Percentiles rank a stretch among this genome's conserved stretches.
phyloP scores from a whole-genome alignment of 2,113 vertebrate species.

The Lichenostomus cassidix region DNA sequence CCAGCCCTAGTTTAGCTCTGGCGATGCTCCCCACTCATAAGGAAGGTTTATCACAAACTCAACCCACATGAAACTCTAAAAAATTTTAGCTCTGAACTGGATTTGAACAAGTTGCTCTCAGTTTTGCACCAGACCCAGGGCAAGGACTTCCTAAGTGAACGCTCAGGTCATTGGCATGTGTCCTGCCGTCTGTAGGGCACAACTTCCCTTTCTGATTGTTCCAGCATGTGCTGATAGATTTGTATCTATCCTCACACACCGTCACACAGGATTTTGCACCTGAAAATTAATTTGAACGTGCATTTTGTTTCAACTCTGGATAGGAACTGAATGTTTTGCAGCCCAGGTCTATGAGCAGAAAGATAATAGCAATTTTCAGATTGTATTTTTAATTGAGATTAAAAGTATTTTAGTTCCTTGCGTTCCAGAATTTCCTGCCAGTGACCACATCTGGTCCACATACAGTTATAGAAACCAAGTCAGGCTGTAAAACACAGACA shows the following conservation, averaged over 20 bases:
- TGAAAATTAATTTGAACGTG: neutral
- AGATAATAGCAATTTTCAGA: neutral
- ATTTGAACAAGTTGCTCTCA: neutral
- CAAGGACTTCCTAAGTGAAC: neutral
- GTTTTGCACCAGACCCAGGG: neutral
- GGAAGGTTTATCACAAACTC: neutral
- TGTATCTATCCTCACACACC: neutral
- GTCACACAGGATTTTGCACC: neutral
- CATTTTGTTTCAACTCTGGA: neutral
- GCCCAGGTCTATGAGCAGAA: neutral
- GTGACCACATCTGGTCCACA: neutral
- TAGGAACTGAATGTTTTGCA: neutral
- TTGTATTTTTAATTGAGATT: neutral
- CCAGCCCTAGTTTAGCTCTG: neutral
- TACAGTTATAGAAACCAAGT: neutral
- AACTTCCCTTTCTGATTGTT: neutral
- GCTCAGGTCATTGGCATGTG: rapidly evolving
- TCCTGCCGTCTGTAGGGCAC: neutral
- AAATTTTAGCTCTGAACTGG: neutral
- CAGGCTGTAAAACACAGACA: neutral
- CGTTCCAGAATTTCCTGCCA: neutral
- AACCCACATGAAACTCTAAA: neutral
- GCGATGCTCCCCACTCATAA: neutral
- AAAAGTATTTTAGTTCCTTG: neutral
- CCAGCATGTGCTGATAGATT: neutral